Conservation (phyloP, 2,113 vertebrate genomes). For the Ploceus nigricollis region DNA sequence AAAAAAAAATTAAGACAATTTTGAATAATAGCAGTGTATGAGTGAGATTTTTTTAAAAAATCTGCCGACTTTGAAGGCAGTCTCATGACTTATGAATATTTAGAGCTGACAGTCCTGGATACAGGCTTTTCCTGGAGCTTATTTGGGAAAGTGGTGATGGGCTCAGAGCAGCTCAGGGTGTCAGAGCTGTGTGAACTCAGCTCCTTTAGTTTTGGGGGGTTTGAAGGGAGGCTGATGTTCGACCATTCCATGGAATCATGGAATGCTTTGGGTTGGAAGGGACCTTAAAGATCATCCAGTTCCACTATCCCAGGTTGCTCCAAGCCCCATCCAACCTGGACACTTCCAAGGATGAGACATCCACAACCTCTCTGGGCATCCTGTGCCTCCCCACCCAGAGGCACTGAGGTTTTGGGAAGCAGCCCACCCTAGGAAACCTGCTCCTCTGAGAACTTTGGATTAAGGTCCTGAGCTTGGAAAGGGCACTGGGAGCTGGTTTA, state of each 20-base stretch:
- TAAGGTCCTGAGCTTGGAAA: neutral
- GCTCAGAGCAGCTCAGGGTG: neutral
- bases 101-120: neutral
- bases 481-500: fast-evolving
- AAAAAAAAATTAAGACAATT: neutral
- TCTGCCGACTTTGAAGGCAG: neutral
- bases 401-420: neutral
- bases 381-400: neutral
- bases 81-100: constrained; percentile 21
- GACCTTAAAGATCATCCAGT: neutral
- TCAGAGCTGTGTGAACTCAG: fast-evolving
- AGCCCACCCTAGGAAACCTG: neutral
- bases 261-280: neutral
- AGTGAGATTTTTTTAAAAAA: neutral
- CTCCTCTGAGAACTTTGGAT: neutral
- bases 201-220: neutral
- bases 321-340: neutral
- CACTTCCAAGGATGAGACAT: neutral
- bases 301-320: neutral
- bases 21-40: neutral
- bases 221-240: neutral
- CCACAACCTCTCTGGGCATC: neutral
- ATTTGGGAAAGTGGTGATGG: neutral
- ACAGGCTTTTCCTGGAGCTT: neutral
- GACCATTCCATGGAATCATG: neutral